Base-by-base conservation (phyloP, 2,797 vertebrate genomes). In the Tapera naevia region DNA sequence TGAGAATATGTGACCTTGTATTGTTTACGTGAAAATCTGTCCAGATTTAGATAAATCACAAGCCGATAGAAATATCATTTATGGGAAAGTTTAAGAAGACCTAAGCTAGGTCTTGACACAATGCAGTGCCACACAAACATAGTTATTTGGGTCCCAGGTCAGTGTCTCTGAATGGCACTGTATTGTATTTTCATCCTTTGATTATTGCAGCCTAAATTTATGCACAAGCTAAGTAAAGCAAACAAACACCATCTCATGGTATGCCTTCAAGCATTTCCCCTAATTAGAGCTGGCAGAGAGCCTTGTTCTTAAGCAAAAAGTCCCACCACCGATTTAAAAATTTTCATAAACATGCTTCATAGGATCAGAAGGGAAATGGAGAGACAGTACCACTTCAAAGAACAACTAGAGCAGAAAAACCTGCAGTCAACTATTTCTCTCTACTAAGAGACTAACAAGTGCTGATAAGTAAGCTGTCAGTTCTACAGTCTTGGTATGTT, bases 241-340 rank as follows among this genome's bases (percentile, higher is more conserved):
- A 82, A n/a, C 24, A 76, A 88, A 41, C 53, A 64, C 27, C 35
- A 33, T 65, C 57, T 37, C 5, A 3, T n/a, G 83, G 16, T 22
- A 28, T 0, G 0, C 0, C 1, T 71, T 86, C 43, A 58, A 62
- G 25, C 14, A 62, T 32, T 80, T 94, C 18, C 21, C 46, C 45
- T 87, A 54, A 65, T 43, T 4, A 0, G 45, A 78, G 13, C 37
- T 92, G 84, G 39, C 71, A 92, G 39, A 56, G 1, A 28, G 30
- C 39, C 48, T 39, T 54, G 27, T 33, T 80, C 65, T 93, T 45
- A 60, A 73, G 56, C 35, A 81, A 72, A 64, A 79, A 86, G 11
- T 72, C 27, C 41, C 43, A 51, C 35, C 7, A 43, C 21, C 76
- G 15, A 67, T 82, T 67, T 46, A 13, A 72, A 53, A 95, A 37